These are phyloP conservation scores for Halictus rubicundus DNA, from an alignment of 1,140 invertebrate species.

Conservation along the genomic window DNA sequence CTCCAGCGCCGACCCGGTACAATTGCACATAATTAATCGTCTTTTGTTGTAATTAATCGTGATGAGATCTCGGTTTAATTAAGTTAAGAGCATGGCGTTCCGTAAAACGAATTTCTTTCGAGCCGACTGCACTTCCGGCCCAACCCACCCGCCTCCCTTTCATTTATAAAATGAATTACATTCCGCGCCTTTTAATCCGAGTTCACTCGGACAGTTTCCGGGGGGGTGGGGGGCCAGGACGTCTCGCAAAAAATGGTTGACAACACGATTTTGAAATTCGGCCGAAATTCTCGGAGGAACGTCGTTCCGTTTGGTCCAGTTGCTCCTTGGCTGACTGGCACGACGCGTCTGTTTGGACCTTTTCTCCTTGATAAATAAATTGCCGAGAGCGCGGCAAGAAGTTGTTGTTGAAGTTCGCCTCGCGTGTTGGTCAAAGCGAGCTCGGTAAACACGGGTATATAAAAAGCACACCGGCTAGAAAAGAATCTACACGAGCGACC, in stretches of 20 bases:
- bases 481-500: no score
- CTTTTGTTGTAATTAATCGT: conserved; percentile 25
- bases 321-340: no score
- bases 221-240: no score
- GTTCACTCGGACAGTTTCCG: background rate
- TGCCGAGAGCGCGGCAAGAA: background rate
- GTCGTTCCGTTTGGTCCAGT: no score
- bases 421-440: background rate
- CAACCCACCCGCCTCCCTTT: background rate
- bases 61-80: conserved; percentile 34
- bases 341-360: no score
- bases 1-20: no score
- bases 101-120: conserved; percentile 25
- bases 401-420: background rate
- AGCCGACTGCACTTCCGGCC: background rate
- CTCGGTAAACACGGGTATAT: background rate
- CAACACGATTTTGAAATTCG: no score
- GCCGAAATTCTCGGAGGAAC: no score
- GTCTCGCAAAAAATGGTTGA: background rate
- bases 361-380: background rate
- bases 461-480: no score
- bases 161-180: conserved; percentile 22
- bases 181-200: background rate
- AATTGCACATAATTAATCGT: conserved; percentile 5
- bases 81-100: background rate